phyloP scores from a whole-genome alignment of 2,113 vertebrate genomes.

The Heteronetta atricapilla region DNA sequence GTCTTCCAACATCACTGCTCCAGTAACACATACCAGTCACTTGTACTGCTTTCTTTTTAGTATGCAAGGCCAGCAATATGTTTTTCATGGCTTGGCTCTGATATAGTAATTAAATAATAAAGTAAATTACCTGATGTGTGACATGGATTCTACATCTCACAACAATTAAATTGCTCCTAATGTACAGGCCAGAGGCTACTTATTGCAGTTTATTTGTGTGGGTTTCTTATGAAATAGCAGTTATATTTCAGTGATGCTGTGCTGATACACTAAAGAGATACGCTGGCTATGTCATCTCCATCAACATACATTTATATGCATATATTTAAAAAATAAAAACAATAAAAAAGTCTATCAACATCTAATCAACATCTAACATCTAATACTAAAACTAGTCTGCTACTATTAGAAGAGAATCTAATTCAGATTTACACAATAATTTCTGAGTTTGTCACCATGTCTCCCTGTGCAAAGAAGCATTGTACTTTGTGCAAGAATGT shows the following conservation, averaged over 20 bases:
- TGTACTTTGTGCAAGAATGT: not conserved
- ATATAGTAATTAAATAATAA: not conserved
- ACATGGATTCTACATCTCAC: not conserved
- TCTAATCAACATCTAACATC: not conserved
- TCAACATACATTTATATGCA: not conserved
- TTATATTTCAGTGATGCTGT: not conserved
- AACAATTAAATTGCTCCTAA: not conserved
- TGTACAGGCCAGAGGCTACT: not conserved
- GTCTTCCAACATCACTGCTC: not conserved
- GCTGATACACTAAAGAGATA: not conserved
- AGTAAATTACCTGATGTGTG: not conserved
- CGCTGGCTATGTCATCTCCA: not conserved
- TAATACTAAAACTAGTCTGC: not conserved
- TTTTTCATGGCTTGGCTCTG: not conserved
- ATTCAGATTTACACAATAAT: accelerated
- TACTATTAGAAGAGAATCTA: not conserved
- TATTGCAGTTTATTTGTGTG: not conserved
- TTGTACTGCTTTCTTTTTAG: not conserved
- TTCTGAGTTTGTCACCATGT: not conserved
- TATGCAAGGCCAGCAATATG: not conserved
- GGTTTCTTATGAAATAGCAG: not conserved
- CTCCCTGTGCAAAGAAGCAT: not conserved
- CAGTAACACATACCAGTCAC: not conserved
- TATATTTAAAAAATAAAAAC: not conserved
- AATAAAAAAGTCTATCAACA: not conserved